Conservation (phyloP, 2,113 vertebrate genomes). For the Cyprinus carpio region DNA sequence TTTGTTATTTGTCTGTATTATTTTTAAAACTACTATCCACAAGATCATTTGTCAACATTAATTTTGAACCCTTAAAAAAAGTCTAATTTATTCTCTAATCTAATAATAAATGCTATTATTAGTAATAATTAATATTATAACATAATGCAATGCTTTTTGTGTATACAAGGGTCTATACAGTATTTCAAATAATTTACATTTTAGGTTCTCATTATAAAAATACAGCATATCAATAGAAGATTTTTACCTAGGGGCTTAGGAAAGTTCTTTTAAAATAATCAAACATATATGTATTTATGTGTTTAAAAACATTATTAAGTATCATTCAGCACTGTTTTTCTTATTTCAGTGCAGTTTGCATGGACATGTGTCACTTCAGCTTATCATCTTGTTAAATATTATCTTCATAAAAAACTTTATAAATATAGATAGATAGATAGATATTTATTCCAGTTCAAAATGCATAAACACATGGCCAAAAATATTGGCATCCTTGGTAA, state of each 20-base stretch:
- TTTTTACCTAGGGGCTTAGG: background rate
- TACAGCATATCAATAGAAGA: background rate
- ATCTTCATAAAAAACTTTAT: no score
- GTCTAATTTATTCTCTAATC: background rate
- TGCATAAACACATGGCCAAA: background rate
- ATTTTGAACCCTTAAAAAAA: background rate
- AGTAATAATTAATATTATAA: background rate
- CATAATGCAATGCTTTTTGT: background rate
- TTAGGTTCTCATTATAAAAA: background rate
- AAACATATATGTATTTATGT: background rate
- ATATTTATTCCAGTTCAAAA: background rate
- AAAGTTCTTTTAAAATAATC: background rate
- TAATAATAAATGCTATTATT: no score
- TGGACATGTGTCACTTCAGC: background rate
- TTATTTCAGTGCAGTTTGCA: background rate
- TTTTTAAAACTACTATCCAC: background rate
- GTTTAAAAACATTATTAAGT: background rate
- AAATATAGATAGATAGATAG: no score
- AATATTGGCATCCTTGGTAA: no score
- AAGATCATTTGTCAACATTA: background rate
- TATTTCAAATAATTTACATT: background rate
- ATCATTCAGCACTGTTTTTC: background rate
- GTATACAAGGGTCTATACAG: background rate
- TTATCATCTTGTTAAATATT: background rate
- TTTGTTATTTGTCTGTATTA: background rate